Conservation (phyloP, 1,140 invertebrate genomes). For the Leptoteleia sp. region DNA sequence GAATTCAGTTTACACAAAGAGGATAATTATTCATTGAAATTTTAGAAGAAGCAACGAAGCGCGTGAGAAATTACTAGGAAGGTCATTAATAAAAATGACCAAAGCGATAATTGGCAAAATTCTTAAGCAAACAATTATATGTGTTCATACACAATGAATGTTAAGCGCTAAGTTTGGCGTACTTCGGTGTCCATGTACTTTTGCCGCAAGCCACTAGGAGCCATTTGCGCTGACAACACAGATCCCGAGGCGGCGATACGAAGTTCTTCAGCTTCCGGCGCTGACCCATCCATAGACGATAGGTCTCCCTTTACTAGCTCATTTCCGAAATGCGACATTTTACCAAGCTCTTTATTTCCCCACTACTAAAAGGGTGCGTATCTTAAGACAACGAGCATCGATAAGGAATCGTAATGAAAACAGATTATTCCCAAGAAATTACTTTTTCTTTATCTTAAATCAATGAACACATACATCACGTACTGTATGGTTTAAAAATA, state of each 20-base stretch:
- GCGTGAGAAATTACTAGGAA: too few species aligned
- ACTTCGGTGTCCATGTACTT: constrained; percentile 33
- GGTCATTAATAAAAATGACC: too few species aligned
- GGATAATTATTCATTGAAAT: too few species aligned
- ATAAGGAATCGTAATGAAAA: constrained; percentile 5
- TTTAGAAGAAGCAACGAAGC: too few species aligned
- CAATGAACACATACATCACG: too few species aligned
- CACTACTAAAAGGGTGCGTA: constrained; percentile 20
- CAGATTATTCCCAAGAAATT: background rate
- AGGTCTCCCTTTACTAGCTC: constrained; percentile 54
- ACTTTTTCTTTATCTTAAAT: too few species aligned
- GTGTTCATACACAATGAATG: background rate
- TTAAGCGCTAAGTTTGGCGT: constrained; percentile 30
- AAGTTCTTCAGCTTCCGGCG: constrained; percentile 74
- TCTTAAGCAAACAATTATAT: too few species aligned
- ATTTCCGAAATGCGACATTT: constrained; percentile 69
- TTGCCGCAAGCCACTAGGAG: constrained; percentile 55
- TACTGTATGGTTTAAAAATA: too few species aligned
- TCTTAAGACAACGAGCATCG: constrained; percentile 13
- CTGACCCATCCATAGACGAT: constrained; percentile 69
- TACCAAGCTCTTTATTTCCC: constrained; percentile 57
- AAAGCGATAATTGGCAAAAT: too few species aligned
- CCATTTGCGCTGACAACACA: constrained; percentile 74
- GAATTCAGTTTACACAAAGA: too few species aligned
- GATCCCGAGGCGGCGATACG: constrained; percentile 76